phyloP scores from a whole-genome alignment of 2,888 invertebrate genomes.

The Poecilus cupreus region DNA sequence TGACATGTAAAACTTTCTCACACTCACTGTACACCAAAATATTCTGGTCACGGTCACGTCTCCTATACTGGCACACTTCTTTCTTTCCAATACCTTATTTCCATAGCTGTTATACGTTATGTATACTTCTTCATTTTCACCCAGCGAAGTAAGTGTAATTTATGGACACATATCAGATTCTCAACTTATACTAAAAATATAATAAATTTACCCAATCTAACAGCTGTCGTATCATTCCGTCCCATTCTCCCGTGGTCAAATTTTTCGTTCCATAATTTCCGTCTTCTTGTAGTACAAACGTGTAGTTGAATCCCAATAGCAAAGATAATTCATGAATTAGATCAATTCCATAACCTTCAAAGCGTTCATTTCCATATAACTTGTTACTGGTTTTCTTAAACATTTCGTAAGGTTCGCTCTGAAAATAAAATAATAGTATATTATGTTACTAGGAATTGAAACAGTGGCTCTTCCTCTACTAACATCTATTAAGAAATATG shows the following conservation, averaged over 20 bases:
- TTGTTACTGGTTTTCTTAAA: constrained; percentile 80
- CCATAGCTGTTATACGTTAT: too few relatives aligned
- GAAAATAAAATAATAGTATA: constrained; percentile 64
- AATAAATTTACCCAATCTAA: constrained; percentile 79
- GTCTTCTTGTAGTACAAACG: constrained; percentile 85
- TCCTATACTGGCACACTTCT: too few relatives aligned
- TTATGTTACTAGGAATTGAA: too few relatives aligned
- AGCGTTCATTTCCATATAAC: constrained; percentile 86
- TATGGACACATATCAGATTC: too few relatives aligned
- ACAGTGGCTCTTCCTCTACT: too few relatives aligned
- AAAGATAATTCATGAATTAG: constrained; percentile 86
- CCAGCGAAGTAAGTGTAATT: too few relatives aligned
- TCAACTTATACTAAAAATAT: too few relatives aligned
- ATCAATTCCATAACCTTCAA: constrained; percentile 93
- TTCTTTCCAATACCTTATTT: too few relatives aligned
- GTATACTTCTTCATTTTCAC: too few relatives aligned
- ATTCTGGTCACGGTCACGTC: too few relatives aligned
- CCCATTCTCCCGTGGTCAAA: constrained; percentile 79
- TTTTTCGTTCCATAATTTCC: constrained; percentile 83
- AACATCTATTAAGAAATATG: not conserved
- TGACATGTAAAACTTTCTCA: not conserved
- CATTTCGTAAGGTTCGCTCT: constrained; percentile 94
- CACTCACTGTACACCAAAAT: too few relatives aligned
- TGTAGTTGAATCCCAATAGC: constrained; percentile 88
- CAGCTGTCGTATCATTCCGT: constrained; percentile 85